Evolutionary conservation across 1,140 invertebrate species (phyloP).

Genomic region (Trachelipus rathkii): DNA sequence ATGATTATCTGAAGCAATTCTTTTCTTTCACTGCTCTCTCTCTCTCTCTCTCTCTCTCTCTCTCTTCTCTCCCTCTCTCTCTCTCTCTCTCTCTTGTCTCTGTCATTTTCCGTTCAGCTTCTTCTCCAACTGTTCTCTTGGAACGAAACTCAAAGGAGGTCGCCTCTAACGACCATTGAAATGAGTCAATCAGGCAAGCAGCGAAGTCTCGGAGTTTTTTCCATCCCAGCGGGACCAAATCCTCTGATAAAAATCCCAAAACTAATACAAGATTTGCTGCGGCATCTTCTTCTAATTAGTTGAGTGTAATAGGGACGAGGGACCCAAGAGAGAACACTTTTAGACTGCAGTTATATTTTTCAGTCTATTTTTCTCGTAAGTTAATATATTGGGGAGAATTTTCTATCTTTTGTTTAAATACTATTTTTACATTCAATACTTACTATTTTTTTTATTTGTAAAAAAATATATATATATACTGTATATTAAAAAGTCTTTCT

Average conservation of each 20-base stretch:
- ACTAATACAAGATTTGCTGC: conserved; percentile 23
- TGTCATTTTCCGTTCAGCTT: background rate
- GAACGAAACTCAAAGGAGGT: background rate
- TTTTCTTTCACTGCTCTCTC: background rate
- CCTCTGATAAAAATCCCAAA: conserved; percentile 20
- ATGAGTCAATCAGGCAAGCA: conserved; percentile 16
- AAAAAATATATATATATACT: too few species aligned
- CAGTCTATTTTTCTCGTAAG: background rate
- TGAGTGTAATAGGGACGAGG: background rate
- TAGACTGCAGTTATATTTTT: conserved; percentile 3
- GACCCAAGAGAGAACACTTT: background rate
- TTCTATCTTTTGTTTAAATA: too few species aligned
- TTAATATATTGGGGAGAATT: background rate
- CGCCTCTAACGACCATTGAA: conserved; percentile 12
- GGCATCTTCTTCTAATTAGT: conserved; percentile 18
- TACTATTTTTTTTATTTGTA: too few species aligned
- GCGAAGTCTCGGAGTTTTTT: background rate
- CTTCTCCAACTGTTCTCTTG: background rate
- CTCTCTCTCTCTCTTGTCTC: background rate
- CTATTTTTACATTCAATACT: too few species aligned
- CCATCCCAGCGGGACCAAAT: background rate
- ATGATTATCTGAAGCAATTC: conserved; percentile 7
- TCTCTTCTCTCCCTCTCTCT: background rate
- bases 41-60: background rate
- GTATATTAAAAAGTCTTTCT: too few species aligned